Conservation (phyloP, 2,113 vertebrate genomes). For the Castor canadensis region DNA sequence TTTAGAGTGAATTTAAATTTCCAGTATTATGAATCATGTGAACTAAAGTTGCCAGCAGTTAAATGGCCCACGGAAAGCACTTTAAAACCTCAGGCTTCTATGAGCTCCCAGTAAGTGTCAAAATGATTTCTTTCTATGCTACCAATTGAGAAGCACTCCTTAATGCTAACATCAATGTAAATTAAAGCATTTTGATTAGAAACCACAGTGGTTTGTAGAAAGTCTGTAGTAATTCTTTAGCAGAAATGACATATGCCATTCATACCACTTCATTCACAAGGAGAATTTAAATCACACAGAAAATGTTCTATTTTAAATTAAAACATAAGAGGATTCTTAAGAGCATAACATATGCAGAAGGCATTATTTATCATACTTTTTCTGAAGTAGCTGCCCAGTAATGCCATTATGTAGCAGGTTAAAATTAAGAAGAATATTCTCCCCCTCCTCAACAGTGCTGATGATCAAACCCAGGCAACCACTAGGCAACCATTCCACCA, state of each 20-base stretch:
- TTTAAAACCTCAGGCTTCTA: slow-evolving; percentile 55
- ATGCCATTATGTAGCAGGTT: slow-evolving; percentile 18
- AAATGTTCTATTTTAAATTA: slow-evolving; percentile 57
- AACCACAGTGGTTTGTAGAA: slow-evolving; percentile 27
- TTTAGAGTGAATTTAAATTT: slow-evolving; percentile 71
- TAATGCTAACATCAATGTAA: slow-evolving; percentile 16
- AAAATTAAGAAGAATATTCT: slow-evolving; percentile 34
- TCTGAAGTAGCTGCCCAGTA: neutral
- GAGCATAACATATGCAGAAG: slow-evolving; percentile 23
- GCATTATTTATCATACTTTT: slow-evolving; percentile 10
- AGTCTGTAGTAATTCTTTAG: slow-evolving; percentile 11
- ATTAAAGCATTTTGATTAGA: slow-evolving; percentile 49
- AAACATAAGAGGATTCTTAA: slow-evolving; percentile 51
- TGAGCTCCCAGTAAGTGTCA: slow-evolving; percentile 31
- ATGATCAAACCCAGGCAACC: neutral
- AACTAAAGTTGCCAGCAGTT: slow-evolving; percentile 62
- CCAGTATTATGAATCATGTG: slow-evolving; percentile 65
- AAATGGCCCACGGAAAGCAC: slow-evolving; percentile 59
- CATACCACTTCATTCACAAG: slow-evolving; percentile 50
- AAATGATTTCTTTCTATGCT: slow-evolving; percentile 2
- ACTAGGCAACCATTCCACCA: neutral
- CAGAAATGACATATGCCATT: slow-evolving; percentile 54
- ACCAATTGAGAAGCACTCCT: neutral
- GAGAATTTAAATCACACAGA: slow-evolving; percentile 9
- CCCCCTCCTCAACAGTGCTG: neutral